These are phyloP conservation scores for Xestoiulus laeticollis DNA, from an alignment of 2,888 invertebrate species.

Conservation along the genomic window DNA sequence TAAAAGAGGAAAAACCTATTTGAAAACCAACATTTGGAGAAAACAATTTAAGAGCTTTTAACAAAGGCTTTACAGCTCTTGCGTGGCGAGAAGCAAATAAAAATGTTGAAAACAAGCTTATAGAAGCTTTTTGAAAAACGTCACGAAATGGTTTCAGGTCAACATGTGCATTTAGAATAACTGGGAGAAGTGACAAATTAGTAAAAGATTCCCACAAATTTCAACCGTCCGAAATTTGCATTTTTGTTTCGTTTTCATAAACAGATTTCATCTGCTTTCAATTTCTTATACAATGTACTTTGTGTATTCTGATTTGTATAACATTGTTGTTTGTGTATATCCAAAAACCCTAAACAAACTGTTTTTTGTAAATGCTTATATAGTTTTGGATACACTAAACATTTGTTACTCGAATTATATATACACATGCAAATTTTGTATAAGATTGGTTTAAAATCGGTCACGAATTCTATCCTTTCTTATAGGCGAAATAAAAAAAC, in stretches of 20 bases:
- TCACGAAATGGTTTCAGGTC: background rate
- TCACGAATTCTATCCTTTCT: no score
- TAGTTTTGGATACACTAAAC: no score
- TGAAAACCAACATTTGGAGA: constrained; percentile 1
- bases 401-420: no score
- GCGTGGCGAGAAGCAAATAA: background rate
- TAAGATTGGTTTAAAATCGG: no score
- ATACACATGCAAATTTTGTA: no score
- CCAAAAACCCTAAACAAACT: no score
- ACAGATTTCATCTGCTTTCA: no score
- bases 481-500: no score
- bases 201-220: background rate
- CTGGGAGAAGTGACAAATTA: background rate
- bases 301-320: background rate
- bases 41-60: background rate
- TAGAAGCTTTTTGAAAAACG: no score
- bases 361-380: no score
- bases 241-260: background rate
- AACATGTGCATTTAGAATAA: background rate
- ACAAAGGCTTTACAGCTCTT: background rate
- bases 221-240: background rate
- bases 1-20: background rate
- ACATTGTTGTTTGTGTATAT: background rate
- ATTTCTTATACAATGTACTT: background rate
- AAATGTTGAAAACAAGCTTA: background rate